Evolutionary conservation across 1,140 invertebrate genomes (phyloP).

Genomic region (Hylaeus anthracinus): DNA sequence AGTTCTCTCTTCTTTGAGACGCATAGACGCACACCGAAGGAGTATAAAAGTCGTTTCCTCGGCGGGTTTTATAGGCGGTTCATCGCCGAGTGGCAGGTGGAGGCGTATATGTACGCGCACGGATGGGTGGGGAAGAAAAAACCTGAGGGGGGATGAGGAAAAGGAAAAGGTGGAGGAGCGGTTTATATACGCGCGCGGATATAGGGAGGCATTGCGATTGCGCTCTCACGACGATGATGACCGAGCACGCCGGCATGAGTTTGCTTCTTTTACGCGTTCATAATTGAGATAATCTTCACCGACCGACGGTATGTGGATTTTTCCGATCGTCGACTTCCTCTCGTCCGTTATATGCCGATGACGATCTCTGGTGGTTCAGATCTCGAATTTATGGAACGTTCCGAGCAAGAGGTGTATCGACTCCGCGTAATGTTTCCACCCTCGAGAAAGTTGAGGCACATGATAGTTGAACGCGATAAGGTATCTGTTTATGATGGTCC

Average conservation of each 20-base stretch:
- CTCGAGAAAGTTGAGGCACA: not conserved
- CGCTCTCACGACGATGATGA: constrained; percentile 67
- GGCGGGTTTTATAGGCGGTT: constrained; percentile 67
- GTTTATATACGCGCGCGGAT: constrained; percentile 21
- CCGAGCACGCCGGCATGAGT: constrained; percentile 71
- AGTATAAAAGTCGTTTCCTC: constrained; percentile 66
- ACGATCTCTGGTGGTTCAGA: constrained; percentile 8
- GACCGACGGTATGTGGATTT: constrained; percentile 72
- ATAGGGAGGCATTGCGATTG: constrained; percentile 47
- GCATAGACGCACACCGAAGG: constrained; percentile 39
- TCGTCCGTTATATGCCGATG: constrained; percentile 26
- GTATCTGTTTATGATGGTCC: not conserved
- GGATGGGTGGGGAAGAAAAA: constrained; percentile 11
- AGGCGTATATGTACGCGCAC: constrained; percentile 67
- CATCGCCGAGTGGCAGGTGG: constrained; percentile 71
- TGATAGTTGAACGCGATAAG: not conserved
- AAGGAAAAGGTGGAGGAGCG: constrained; percentile 16
- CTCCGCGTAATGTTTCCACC: not conserved
- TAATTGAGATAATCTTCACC: constrained; percentile 77
- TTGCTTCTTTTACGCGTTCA: constrained; percentile 75
- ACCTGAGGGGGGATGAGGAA: not conserved
- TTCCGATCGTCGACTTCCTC: constrained; percentile 70
- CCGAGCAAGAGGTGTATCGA: not conserved
- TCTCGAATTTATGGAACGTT: constrained; percentile 10
- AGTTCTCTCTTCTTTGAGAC: no score